Percentiles rank a stretch among this genome's conserved stretches.
phyloP scores from a whole-genome alignment of 2,888 invertebrate species.

The Brachylomia viminalis region DNA sequence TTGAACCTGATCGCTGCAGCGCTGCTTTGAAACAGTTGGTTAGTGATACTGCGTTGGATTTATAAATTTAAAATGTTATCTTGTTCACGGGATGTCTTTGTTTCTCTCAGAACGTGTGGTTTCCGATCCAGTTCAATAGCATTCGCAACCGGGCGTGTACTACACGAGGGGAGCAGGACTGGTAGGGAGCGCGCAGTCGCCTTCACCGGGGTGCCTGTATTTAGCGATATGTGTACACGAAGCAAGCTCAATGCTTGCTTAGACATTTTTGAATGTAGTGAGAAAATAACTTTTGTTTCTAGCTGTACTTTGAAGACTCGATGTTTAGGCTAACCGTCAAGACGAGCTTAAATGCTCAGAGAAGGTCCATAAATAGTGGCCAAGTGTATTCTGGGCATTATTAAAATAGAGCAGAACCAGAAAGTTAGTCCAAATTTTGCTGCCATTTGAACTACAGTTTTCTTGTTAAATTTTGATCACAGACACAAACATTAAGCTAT shows the following conservation, averaged over 20 bases:
- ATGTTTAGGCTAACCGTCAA: neutral
- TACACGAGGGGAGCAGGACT: slow-evolving; percentile 55
- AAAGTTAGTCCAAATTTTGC: slow-evolving; percentile 7
- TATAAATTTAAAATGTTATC: slow-evolving; percentile 58
- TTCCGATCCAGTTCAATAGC: slow-evolving; percentile 65
- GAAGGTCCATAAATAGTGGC: neutral
- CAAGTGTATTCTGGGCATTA: neutral
- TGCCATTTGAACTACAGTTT: slow-evolving; percentile 3
- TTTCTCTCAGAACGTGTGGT: slow-evolving; percentile 57
- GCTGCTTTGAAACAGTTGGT: neutral
- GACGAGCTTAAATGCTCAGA: slow-evolving; percentile 10
- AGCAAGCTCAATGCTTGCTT: slow-evolving; percentile 17
- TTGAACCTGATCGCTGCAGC: neutral
- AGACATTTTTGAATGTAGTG: slow-evolving; percentile 23
- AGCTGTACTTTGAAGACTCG: slow-evolving; percentile 22
- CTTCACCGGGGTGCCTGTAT: slow-evolving; percentile 40
- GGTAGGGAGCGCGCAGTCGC: slow-evolving; percentile 50
- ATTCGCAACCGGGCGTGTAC: slow-evolving; percentile 59
- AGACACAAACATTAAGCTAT: slow-evolving; percentile 31
- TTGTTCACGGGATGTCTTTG: slow-evolving; percentile 52
- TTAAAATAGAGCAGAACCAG: neutral
- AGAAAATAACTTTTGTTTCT: slow-evolving; percentile 25
- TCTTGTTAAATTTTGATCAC: slow-evolving; percentile 12
- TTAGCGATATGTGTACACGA: slow-evolving; percentile 46
- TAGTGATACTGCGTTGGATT: slow-evolving; percentile 28